Conservation (phyloP, 2,113 vertebrate species). For the Patagioenas fasciata region DNA sequence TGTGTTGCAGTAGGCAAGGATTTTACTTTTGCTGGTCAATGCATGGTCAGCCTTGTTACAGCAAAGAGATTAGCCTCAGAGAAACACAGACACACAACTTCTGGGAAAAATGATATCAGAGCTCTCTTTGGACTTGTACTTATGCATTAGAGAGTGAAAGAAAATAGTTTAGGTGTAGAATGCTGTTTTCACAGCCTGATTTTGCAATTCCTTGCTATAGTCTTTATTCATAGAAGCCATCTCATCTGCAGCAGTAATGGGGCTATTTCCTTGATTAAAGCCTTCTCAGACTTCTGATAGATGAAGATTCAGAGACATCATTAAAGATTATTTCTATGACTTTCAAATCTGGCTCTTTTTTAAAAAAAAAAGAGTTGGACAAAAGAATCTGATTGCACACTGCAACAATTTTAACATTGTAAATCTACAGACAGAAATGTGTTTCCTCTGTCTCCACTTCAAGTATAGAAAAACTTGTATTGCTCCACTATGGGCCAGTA, state of each 20-base stretch:
- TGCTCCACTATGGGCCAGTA: not conserved
- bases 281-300: not conserved
- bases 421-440: not conserved
- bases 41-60: not conserved
- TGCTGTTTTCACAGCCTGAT: not conserved
- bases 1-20: not conserved
- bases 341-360: not conserved
- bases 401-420: not conserved
- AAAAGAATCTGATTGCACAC: not conserved
- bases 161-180: not conserved
- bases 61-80: not conserved
- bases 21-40: constrained; percentile 6
- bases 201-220: not conserved
- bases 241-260: not conserved
- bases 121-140: not conserved
- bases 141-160: not conserved
- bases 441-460: not conserved
- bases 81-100: not conserved
- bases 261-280: not conserved
- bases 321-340: not conserved
- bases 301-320: not conserved
- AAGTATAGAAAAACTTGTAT: not conserved
- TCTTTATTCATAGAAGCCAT: not conserved
- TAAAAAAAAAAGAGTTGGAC: too few relatives aligned
- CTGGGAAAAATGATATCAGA: not conserved